Percentiles rank a stretch among this genome's conserved stretches.
phyloP scores from a whole-genome alignment of 2,888 invertebrate genomes.

The Hirtodrosophila trivittata region DNA sequence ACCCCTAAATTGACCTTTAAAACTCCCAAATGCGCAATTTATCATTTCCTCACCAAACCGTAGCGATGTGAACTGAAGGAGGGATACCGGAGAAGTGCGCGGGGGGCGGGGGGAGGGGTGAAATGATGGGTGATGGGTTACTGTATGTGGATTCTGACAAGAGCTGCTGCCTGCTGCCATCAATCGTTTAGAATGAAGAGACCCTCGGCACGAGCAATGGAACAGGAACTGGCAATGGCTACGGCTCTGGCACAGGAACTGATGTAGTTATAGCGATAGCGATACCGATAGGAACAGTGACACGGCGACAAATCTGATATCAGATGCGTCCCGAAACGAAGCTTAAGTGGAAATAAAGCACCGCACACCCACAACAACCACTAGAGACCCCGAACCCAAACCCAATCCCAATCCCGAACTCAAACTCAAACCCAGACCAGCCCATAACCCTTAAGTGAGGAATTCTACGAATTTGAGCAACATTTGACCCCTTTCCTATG shows the following conservation, averaged over 20 bases:
- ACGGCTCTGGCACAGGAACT: neutral
- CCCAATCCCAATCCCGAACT: neutral
- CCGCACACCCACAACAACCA: conserved; percentile 49
- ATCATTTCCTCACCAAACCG: conserved; percentile 78
- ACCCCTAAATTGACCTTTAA: conserved; percentile 83
- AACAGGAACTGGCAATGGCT: neutral
- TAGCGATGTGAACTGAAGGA: conserved; percentile 10
- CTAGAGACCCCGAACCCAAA: neutral
- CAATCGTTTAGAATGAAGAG: conserved; percentile 70
- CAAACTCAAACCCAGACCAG: too few relatives aligned
- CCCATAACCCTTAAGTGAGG: neutral
- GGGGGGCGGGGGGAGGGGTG: neutral
- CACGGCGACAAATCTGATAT: conserved; percentile 69
- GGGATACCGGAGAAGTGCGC: conserved; percentile 28
- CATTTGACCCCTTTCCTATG: conserved; percentile 39
- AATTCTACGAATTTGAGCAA: neutral
- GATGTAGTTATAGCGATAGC: conserved; percentile 35
- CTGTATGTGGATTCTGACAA: conserved; percentile 43
- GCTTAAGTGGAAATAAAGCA: conserved; percentile 66
- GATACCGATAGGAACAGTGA: conserved; percentile 49
- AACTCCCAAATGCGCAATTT: conserved; percentile 83
- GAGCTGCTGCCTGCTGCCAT: conserved; percentile 51
- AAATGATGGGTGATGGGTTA: conserved; percentile 24
- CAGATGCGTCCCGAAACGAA: conserved; percentile 71
- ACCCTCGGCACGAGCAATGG: conserved; percentile 35